Evolutionary conservation across 2,888 invertebrate genomes (phyloP), one percentile per base, ranked within the genome.

Genomic region (Lepidochrysops patricia): DNA sequence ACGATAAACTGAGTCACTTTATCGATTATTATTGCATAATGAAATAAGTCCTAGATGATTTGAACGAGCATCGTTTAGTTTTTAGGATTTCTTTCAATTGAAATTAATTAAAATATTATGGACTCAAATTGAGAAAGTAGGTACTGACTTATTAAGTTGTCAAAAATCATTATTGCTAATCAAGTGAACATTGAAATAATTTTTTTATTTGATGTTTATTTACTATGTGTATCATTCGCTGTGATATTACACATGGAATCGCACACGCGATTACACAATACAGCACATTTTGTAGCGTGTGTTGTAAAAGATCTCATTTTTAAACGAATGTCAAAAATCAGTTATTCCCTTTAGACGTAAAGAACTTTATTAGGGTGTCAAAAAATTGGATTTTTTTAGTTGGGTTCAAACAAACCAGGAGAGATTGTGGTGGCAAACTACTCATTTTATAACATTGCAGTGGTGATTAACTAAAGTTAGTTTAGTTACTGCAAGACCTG

Each of bases 301-400:
- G 60, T 62, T 62, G 71, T 72, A 73, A 74, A 66, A 72, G 79
- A 77, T 76, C 79, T 79, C 77, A 74, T 72, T 71, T 69, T 62
- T 66, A 63, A 62, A 61, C 61, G 63, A 64, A 48, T 58, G 15
- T 43, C 61, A 60, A 61, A 23, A 27, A 43, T 3, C 43, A 43
- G 23, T 43, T 43, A 15, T 43, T 43, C 19, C 9, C 19, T 19
- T 43, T 23, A 43, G 19, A 15, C 19, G 19, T 43, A 43, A 19
- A 23, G 43, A 43, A 43, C 19, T 19, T 19, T 7, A 43, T 19
- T 19, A 23, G 19, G 19, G 7, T 7, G 29, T 9, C 1, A 9
- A 9, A 43, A 43, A 6, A n/a, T n/a, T n/a, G n/a, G n/a, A n/a
- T n/a, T n/a, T n/a, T n/a, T n/a, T n/a, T n/a, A n/a, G n/a, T n/a